A percentile compares a stretch with the other conserved stretches of the same genome.
phyloP scores from a whole-genome alignment of 2,888 invertebrate genomes.

The Nemurella pictetii region DNA sequence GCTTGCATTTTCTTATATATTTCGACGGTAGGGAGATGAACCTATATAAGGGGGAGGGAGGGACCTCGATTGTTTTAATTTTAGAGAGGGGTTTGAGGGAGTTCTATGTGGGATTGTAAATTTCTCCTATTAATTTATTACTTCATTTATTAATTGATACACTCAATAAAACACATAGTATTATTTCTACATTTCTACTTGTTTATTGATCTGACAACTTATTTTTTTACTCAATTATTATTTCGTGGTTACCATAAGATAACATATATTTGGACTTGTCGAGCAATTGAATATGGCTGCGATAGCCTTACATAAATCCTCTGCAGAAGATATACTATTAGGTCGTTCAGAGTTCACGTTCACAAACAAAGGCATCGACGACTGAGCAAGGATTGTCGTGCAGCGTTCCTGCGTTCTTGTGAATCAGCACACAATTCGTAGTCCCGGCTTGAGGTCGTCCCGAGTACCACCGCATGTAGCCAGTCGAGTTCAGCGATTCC shows the following conservation, averaged over 20 bases:
- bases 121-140: background rate
- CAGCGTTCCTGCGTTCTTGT: slow-evolving; percentile 35
- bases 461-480: slow-evolving; percentile 37
- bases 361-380: slow-evolving; percentile 40
- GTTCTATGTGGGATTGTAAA: background rate
- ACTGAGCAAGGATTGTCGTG: slow-evolving; percentile 37
- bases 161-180: background rate
- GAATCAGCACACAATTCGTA: slow-evolving; percentile 37
- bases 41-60: background rate
- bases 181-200: slow-evolving; percentile 4
- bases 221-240: background rate
- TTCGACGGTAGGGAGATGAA: background rate
- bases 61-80: background rate
- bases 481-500: slow-evolving; percentile 38
- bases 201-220: background rate
- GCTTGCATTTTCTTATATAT: too few species aligned
- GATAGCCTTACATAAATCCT: background rate
- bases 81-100: background rate
- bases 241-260: background rate
- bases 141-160: too few species aligned
- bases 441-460: background rate
- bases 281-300: too few species aligned
- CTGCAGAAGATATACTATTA: too few species aligned
- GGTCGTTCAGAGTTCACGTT: slow-evolving; percentile 30
- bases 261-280: too few species aligned